Base-by-base conservation (phyloP, 2,797 vertebrate species). In the Neosilurus mollespiculum region DNA sequence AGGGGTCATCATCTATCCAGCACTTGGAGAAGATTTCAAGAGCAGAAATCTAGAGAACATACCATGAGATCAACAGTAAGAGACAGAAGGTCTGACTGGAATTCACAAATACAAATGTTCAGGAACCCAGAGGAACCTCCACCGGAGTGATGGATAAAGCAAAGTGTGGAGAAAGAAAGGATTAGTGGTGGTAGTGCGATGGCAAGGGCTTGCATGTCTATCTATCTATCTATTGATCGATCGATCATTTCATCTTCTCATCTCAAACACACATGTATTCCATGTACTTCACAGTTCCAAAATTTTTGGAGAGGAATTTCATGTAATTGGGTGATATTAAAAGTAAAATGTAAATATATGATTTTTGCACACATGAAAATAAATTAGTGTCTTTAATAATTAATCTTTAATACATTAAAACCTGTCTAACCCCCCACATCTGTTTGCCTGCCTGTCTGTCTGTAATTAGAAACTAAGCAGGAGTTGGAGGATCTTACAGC, bases 401-500 rank as follows among this genome's bases (percentile, higher is more conserved):
- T n/a, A n/a, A 3, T 51, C 4, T 56, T 26, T 9, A 59, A 18
- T 34, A 76, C 49, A 15, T 54, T 11, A 6, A 73, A 34, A 56
- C 20, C 6, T 56, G 71, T 30, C 72, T 58, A 34, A 58, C 53
- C 24, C 53, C 30, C 49, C 12, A 43, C 18, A 43, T 76, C 22
- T 76, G 10, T 71, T 20, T 81, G 11, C 49, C 43, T 61, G 8
- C 53, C 59, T 78, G 5, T 82, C 49, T 82, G 20, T 79, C 20
- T 24, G 34, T 66, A 18, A 56, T 86, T 92, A 98, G 97, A 96
- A 90, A 98, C 96, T 80, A 98, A 98, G 91, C 97, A 98, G 93
- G 97, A 98, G 91, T 89, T 98, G 93, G 97, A 98, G 92, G 97
- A 98, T 87, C 96, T 98, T 82, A 98, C 97, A 71, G 96, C 96